Percentiles rank a stretch among this genome's conserved stretches.
Evolutionary conservation across 2,888 invertebrate genomes (phyloP).

Genomic region (Stenurella melanura): DNA sequence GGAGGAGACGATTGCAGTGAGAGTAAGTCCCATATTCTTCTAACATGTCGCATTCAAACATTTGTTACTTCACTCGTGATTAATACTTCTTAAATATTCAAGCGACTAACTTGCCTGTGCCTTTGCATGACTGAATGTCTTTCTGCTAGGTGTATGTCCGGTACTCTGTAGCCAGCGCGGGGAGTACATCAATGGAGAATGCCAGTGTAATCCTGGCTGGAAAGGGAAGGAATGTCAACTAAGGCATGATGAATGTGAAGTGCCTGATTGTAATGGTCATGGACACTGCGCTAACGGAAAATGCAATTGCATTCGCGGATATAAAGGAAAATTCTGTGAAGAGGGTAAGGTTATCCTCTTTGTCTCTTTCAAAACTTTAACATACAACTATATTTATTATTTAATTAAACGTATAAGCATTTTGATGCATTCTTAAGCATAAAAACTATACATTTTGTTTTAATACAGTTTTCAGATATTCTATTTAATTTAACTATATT

Average conservation of each 20-base stretch:
- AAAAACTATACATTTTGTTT: neutral
- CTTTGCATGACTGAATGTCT: constrained; percentile 58
- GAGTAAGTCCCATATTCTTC: constrained; percentile 80
- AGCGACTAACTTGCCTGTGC: constrained; percentile 46
- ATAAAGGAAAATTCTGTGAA: constrained; percentile 95
- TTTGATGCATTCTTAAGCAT: neutral
- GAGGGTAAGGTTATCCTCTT: constrained; percentile 78
- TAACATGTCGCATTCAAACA: constrained; percentile 12
- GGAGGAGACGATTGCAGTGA: constrained; percentile 97
- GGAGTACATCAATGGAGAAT: constrained; percentile 96
- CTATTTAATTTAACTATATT: neutral
- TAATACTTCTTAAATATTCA: constrained; percentile 27
- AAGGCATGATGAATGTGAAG: constrained; percentile 96
- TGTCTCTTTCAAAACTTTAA: constrained; percentile 20
- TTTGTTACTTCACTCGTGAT: constrained; percentile 9
- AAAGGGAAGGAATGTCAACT: constrained; percentile 98
- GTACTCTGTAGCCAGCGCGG: constrained; percentile 97
- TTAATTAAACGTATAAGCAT: neutral
- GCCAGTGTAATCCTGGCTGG: constrained; percentile 98
- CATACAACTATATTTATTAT: constrained; percentile 4
- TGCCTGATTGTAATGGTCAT: constrained; percentile 96
- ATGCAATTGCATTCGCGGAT: constrained; percentile 95
- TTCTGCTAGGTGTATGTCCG: constrained; percentile 89
- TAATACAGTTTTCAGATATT: neutral
- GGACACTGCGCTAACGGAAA: constrained; percentile 97